A percentile compares a stretch with the other conserved stretches of the same genome.
These are phyloP conservation scores for Otolemur crassicaudatus DNA, from an alignment of 2,797 vertebrate species.

Conservation along the genomic window DNA sequence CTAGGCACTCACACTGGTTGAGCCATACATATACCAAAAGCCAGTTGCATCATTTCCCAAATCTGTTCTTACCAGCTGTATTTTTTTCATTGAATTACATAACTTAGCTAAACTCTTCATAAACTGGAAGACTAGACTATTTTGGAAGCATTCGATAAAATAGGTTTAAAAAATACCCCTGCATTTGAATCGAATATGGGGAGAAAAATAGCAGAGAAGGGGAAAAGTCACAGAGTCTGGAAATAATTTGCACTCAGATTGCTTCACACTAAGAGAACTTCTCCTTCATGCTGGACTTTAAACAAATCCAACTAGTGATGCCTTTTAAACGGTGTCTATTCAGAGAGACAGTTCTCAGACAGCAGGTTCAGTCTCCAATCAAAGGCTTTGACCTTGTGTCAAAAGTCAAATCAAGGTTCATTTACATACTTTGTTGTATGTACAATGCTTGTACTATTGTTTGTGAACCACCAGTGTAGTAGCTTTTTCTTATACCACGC, in stretches of 20 bases:
- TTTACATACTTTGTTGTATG: neutral
- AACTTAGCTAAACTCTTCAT: constrained; percentile 26
- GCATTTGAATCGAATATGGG: neutral
- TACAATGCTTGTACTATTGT: neutral
- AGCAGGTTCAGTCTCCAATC: neutral
- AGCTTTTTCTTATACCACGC: neutral
- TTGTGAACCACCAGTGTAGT: neutral
- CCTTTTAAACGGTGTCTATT: neutral
- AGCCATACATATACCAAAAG: neutral
- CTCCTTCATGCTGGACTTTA: neutral
- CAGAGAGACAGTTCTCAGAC: neutral
- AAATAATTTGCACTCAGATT: neutral
- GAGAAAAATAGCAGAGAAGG: neutral
- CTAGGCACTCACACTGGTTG: neutral
- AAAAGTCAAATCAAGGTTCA: neutral
- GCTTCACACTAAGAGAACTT: neutral
- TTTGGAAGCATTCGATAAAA: constrained; percentile 23
- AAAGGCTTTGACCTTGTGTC: neutral
- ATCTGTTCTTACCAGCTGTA: neutral
- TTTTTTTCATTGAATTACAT: neutral
- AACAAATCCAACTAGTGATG: neutral
- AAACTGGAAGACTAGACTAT: constrained; percentile 23
- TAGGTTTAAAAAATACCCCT: neutral
- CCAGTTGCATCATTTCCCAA: neutral
- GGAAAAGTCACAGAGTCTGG: neutral